Evolutionary conservation across 2,888 invertebrate genomes (phyloP), one percentile per base, ranked within the genome.

Genomic region (Diloba caeruleocephala): DNA sequence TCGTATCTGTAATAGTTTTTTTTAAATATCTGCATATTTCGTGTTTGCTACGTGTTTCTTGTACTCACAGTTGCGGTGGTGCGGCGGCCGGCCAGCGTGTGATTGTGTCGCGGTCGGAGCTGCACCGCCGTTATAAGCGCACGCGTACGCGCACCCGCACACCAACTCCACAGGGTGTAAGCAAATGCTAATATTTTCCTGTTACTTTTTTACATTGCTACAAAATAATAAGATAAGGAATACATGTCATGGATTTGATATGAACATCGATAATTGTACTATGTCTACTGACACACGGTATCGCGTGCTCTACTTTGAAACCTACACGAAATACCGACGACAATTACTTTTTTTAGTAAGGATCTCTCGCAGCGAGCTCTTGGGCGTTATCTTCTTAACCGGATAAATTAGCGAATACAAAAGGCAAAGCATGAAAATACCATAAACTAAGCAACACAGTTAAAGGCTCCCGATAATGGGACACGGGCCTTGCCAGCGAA

Each of bases 121-220:
- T 82, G 89, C 84, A 79, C 39, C 79, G 69, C 76, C 56, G 84
- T 90, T 92, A 71, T 92, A 92, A 88, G 90, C 87, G 87, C 82
- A 21, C 48, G 90, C 87, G 87, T 82, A 21, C 48, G 80, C 86
- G 84, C 85, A 69, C 51, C 50, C 57, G 65, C 33, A 41, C 46
- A 41, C 52, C 59, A 45, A 42, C 67, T 45, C 48, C 74, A 89
- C 79, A 89, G 90, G 88, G 84, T 91, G 92, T 68, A 74, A 49
- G 51, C 72, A 71, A 76, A 65, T 70, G 60, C 21, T 54, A 51
- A 62, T 53, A 42, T 50, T 82, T 79, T 79, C 78, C 78, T 78
- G 53, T 15, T 78, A 14, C 26, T 45, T 49, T 64, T 72, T 66
- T 57, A 34, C 43, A 55, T 43, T 41, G 15, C 39, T 42, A 51